A percentile compares a stretch with the other conserved stretches of the same genome.
Evolutionary conservation across 2,797 vertebrate species (phyloP).

Genomic region (Sylvia borin): DNA sequence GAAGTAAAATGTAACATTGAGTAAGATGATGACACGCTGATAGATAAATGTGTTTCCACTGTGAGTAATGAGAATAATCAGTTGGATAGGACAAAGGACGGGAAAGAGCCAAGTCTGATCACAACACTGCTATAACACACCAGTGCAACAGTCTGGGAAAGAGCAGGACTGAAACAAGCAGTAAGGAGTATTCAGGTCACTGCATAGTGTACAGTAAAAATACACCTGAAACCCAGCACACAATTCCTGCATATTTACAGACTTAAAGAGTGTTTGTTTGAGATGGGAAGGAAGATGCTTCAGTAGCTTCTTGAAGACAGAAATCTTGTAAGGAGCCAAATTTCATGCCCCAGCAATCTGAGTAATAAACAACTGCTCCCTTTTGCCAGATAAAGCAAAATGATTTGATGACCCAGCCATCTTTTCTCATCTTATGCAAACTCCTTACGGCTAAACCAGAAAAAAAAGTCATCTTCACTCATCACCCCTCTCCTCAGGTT

Average conservation of each 20-base stretch:
- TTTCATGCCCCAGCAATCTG: not conserved
- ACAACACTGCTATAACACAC: not conserved
- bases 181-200: not conserved
- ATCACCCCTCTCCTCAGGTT: not conserved
- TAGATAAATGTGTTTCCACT: not conserved
- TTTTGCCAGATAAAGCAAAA: conserved; percentile 12
- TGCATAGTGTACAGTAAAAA: not conserved
- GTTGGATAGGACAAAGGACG: not conserved
- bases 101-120: not conserved
- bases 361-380: conserved; percentile 2
- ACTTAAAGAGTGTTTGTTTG: not conserved
- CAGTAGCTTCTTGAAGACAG: not conserved
- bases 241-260: not conserved
- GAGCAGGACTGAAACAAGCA: not conserved
- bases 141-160: not conserved
- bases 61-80: not conserved
- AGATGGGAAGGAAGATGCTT: not conserved
- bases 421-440: not conserved
- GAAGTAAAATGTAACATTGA: not conserved
- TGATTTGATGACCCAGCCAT: conserved; percentile 7
- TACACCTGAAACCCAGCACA: not conserved
- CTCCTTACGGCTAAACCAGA: not conserved
- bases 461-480: not conserved
- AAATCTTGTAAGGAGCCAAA: not conserved
- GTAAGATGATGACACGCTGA: not conserved